Conservation (phyloP, 2,113 vertebrate genomes). For the Smithornis capensis region DNA sequence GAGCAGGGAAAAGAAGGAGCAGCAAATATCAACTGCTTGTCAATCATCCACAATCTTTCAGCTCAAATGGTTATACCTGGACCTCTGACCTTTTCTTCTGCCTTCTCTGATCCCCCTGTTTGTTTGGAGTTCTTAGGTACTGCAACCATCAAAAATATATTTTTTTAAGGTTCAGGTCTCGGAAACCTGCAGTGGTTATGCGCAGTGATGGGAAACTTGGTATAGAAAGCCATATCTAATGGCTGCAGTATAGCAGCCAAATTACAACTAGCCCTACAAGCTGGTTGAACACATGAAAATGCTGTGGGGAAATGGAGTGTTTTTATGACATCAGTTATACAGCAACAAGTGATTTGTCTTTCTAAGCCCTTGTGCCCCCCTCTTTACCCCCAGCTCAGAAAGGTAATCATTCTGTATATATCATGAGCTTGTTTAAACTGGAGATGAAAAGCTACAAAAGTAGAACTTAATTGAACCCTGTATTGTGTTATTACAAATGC, state of each 20-base stretch:
- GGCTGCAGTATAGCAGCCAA: not conserved
- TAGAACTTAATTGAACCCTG: slow-evolving; percentile 70
- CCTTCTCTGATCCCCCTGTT: slow-evolving; percentile 24
- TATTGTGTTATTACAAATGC: slow-evolving; percentile 68
- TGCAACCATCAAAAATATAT: not conserved
- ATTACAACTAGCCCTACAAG: not conserved
- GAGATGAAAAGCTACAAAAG: slow-evolving; percentile 65
- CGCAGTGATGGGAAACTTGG: not conserved
- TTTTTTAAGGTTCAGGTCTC: not conserved
- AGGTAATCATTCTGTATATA: slow-evolving; percentile 49
- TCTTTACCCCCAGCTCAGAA: not conserved
- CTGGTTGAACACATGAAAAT: not conserved
- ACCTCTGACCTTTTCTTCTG: slow-evolving; percentile 47
- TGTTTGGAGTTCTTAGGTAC: slow-evolving; percentile 42
- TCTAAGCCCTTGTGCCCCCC: not conserved
- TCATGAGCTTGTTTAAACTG: slow-evolving; percentile 63
- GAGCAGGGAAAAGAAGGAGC: slow-evolving; percentile 21
- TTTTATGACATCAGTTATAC: not conserved
- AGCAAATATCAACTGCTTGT: slow-evolving; percentile 66
- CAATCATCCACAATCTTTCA: slow-evolving; percentile 41
- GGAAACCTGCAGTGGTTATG: not conserved
- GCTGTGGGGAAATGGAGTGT: not conserved
- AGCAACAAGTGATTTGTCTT: slow-evolving; percentile 30
- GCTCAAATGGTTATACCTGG: slow-evolving; percentile 33
- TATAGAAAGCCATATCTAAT: not conserved